These are phyloP conservation scores for Dreissena polymorpha DNA, from an alignment of 1,140 invertebrate species.

Conservation along the genomic window DNA sequence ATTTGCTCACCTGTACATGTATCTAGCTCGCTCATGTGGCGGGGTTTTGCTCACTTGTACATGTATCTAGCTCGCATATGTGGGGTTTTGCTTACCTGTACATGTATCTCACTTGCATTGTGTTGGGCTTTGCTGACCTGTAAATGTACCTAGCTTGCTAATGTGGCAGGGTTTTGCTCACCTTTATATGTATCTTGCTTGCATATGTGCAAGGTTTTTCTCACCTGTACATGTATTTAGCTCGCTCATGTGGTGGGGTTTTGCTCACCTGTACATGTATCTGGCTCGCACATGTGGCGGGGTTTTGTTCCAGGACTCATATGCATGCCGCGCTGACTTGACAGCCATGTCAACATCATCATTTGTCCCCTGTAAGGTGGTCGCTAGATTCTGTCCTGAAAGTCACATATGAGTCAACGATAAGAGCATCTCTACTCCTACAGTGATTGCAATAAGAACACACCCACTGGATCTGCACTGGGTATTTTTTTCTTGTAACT, in stretches of 20 bases:
- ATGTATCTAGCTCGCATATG: not conserved
- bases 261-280: slow-evolving; percentile 79
- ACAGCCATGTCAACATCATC: slow-evolving; percentile 77
- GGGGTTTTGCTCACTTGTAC: not conserved
- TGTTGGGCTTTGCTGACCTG: not conserved
- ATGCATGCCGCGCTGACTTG: slow-evolving; percentile 76
- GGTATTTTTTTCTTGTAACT: not conserved
- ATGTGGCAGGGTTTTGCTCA: not conserved
- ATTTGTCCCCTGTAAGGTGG: slow-evolving; percentile 72
- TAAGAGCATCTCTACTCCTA: not conserved
- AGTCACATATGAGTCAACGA: not conserved
- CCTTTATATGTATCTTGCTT: slow-evolving; percentile 73
- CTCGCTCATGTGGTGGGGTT: not conserved
- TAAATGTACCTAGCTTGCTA: not conserved
- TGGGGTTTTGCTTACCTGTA: not conserved
- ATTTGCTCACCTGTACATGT: slow-evolving; percentile 11
- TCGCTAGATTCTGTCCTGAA: slow-evolving; percentile 74
- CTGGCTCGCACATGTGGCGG: slow-evolving; percentile 78
- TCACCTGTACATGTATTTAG: slow-evolving; percentile 1
- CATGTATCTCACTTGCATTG: not conserved
- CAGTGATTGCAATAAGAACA: not conserved
- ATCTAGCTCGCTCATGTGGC: not conserved
- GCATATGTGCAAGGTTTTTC: slow-evolving; percentile 68
- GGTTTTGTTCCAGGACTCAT: slow-evolving; percentile 77
- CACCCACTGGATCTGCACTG: not conserved